These are phyloP conservation scores for Cybosia mesomella DNA, from an alignment of 2,888 invertebrate genomes.

Conservation along the genomic window DNA sequence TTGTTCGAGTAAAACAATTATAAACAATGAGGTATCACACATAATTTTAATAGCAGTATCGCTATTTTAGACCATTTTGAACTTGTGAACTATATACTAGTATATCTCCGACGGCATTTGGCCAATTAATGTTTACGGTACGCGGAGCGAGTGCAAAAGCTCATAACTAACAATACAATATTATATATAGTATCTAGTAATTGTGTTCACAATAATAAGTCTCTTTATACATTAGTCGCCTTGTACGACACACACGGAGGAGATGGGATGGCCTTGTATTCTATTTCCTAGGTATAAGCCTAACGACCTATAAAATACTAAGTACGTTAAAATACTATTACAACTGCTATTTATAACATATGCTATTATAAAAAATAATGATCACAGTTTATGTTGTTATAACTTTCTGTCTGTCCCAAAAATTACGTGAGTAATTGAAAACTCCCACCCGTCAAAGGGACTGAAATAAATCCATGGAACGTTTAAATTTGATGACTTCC, in stretches of 20 bases:
- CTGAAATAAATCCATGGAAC: conserved; percentile 35
- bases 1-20: too few species aligned
- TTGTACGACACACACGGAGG: background rate
- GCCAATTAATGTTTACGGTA: too few species aligned
- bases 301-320: background rate
- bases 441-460: conserved; percentile 41
- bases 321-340: background rate
- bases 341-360: background rate
- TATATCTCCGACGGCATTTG: too few species aligned
- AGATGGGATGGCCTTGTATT: too few species aligned
- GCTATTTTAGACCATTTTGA: too few species aligned
- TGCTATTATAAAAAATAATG: background rate
- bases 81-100: too few species aligned
- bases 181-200: too few species aligned
- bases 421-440: conserved; percentile 19
- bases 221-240: background rate
- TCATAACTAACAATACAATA: too few species aligned
- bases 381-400: background rate
- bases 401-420: conserved; percentile 8
- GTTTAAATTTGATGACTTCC: conserved; percentile 53
- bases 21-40: too few species aligned
- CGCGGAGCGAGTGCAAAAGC: too few species aligned
- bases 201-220: too few species aligned
- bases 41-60: too few species aligned
- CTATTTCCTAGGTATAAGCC: background rate